phyloP scores from a whole-genome alignment of 2,797 vertebrate genomes.

The Argentina silus region DNA sequence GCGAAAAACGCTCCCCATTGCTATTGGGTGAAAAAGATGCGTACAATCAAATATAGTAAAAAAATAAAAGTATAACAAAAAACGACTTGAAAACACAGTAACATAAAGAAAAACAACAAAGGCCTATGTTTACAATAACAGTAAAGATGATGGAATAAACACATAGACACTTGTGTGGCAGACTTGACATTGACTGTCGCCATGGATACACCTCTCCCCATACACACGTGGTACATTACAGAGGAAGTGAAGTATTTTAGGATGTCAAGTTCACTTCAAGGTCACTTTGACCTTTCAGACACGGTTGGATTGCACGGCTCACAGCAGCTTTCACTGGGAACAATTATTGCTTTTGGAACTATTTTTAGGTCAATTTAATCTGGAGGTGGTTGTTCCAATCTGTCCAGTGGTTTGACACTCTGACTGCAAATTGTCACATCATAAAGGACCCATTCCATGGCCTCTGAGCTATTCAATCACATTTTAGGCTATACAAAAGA shows the following conservation, averaged over 20 bases:
- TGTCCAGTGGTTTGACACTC: too few species aligned
- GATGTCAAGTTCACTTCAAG: not conserved
- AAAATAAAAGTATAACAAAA: not conserved
- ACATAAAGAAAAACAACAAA: too few species aligned
- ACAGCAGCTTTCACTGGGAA: not conserved
- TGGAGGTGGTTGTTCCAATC: too few species aligned
- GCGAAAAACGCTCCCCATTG: too few species aligned
- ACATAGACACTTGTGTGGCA: not conserved
- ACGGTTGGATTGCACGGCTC: not conserved
- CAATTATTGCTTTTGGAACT: too few species aligned
- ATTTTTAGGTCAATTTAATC: too few species aligned
- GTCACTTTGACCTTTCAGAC: not conserved
- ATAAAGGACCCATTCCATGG: not conserved
- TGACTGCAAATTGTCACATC: too few species aligned
- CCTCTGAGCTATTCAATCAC: not conserved
- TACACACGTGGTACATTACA: not conserved
- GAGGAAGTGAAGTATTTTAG: not conserved
- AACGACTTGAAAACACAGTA: too few species aligned
- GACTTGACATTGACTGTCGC: too few species aligned
- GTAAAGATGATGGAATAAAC: not conserved
- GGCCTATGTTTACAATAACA: too few species aligned
- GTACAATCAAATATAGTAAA: not conserved
- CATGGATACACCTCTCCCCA: too few species aligned
- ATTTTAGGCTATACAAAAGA: not conserved
- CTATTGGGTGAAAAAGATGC: not conserved